Conservation (phyloP, 1,140 invertebrate species). For the Nasonia vitripennis region DNA sequence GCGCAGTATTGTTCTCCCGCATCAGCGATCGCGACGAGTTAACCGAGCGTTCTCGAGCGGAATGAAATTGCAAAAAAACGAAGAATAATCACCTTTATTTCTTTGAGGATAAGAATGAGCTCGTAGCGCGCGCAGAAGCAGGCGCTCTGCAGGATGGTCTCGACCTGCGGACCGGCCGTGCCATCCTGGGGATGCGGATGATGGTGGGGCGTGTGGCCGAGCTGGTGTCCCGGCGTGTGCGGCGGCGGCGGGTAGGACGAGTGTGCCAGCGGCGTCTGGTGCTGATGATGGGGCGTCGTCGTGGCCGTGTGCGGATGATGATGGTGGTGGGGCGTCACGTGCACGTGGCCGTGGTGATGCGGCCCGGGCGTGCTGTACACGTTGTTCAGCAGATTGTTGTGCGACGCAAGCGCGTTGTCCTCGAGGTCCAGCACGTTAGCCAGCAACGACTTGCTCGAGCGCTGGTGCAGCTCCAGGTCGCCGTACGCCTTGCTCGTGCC, state of each 20-base stretch:
- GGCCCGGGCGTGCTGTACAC: conserved; percentile 73
- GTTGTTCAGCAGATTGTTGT: conserved; percentile 73
- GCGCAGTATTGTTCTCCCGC: not conserved
- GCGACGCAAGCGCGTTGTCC: conserved; percentile 79
- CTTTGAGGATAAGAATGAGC: conserved; percentile 94
- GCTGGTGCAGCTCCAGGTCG: conserved; percentile 82
- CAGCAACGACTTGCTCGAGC: conserved; percentile 90
- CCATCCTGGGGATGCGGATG: conserved; percentile 72
- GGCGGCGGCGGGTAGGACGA: conserved; percentile 64
- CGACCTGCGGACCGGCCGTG: conserved; percentile 73
- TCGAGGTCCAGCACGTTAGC: conserved; percentile 96
- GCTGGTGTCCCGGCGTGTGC: conserved; percentile 60
- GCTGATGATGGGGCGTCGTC: conserved; percentile 71
- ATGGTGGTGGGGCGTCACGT: conserved; percentile 70
- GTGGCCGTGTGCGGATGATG: conserved; percentile 63
- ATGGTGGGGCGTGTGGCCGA: conserved; percentile 74
- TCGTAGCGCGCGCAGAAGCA: conserved; percentile 88
- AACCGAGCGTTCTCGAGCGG: not conserved
- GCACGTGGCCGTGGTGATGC: conserved; percentile 71
- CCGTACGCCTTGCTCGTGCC: conserved; percentile 79
- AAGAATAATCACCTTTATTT: conserved; percentile 83
- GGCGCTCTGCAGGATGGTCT: conserved; percentile 78
- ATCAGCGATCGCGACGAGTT: not conserved
- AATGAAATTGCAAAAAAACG: not conserved
- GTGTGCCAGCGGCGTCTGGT: conserved; percentile 67